Base-by-base conservation (phyloP, 2,113 vertebrate species). In the Vicugna pacos region DNA sequence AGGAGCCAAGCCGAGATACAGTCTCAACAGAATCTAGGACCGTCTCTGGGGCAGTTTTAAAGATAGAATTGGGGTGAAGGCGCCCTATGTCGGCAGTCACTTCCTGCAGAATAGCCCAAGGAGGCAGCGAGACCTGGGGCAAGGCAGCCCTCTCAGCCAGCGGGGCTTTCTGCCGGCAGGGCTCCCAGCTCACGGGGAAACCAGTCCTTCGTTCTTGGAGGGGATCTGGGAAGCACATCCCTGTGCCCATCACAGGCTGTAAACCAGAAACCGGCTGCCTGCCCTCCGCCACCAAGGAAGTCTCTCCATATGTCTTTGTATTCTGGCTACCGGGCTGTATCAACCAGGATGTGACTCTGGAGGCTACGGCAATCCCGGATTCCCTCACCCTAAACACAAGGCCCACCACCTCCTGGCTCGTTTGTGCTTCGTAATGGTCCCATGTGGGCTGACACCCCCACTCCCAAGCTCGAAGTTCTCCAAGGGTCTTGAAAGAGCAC, bases 341-440 rank as follows among this genome's bases (percentile, higher is more conserved):
- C 10, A 5, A 38, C 42, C 56, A n/a, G 65, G 20, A 64, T 1
- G 0, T 8, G 30, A 0, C 56, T 42, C 11, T 15, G 7, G 56
- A 86, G 52, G 8, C 1, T 26, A 65, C 38, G 5, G 65, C 32
- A 80, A 35, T 8, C 32, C 35, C 1, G 0, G 48, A 32, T n/a
- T 24, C 9, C 64, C 19, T 65, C 28, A 20, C 35, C 54, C 48
- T 65, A 48, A 72, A 48, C 26, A 73, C 48, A 56, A 93, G 32
- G 28, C 50, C 52, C 26, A 88, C 30, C 5, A 48, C 8, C 70
- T 35, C 56, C 67, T n/a, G 30, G 30, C 9, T 89, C 46, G n/a
- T 84, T 46, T 48, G 15, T 26, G 9, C 19, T 24, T 38, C n/a
- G 1, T n/a, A 35, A 54, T 24, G n/a, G 62, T 20, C 24, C 67